Conservation (phyloP, 2,888 invertebrate species). For the Zygogramma bicolorata region DNA sequence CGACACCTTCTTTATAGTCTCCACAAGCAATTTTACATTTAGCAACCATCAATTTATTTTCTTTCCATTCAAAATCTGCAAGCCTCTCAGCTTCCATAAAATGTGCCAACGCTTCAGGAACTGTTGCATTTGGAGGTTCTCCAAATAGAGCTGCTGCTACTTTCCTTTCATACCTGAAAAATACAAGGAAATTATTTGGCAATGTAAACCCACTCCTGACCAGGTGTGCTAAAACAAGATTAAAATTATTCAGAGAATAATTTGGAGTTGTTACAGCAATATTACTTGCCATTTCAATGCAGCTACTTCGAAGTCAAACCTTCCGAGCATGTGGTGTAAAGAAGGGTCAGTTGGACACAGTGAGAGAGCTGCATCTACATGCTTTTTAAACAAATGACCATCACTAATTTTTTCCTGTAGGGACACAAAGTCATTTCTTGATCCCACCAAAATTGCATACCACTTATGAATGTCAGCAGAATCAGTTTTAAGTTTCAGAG, state of each 20-base stretch:
- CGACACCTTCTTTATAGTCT: conserved; percentile 67
- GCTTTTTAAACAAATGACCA: conserved; percentile 76
- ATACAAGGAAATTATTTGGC: too few species aligned
- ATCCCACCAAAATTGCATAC: conserved; percentile 75
- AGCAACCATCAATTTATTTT: conserved; percentile 71
- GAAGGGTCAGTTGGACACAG: conserved; percentile 73
- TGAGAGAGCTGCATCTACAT: conserved; percentile 75
- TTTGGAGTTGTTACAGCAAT: background rate
- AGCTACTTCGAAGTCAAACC: conserved; percentile 76
- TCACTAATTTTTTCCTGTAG: conserved; percentile 75
- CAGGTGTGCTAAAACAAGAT: too few species aligned
- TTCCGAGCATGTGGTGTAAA: conserved; percentile 76
- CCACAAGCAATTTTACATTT: conserved; percentile 70
- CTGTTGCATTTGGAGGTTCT: conserved; percentile 73
- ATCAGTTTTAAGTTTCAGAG: conserved; percentile 68
- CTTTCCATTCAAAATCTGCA: conserved; percentile 69
- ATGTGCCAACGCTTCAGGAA: conserved; percentile 72
- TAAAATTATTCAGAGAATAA: too few species aligned
- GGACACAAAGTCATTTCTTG: conserved; percentile 72
- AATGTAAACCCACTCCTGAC: too few species aligned
- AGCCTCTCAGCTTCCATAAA: conserved; percentile 71
- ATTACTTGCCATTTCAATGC: conserved; percentile 60
- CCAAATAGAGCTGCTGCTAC: conserved; percentile 75
- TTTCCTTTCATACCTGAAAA: conserved; percentile 74
- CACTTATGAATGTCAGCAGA: conserved; percentile 78